Percentiles rank a stretch among this genome's conserved stretches.
Evolutionary conservation across 2,113 vertebrate species (phyloP).

Genomic region (Brachionichthys hirsutus): DNA sequence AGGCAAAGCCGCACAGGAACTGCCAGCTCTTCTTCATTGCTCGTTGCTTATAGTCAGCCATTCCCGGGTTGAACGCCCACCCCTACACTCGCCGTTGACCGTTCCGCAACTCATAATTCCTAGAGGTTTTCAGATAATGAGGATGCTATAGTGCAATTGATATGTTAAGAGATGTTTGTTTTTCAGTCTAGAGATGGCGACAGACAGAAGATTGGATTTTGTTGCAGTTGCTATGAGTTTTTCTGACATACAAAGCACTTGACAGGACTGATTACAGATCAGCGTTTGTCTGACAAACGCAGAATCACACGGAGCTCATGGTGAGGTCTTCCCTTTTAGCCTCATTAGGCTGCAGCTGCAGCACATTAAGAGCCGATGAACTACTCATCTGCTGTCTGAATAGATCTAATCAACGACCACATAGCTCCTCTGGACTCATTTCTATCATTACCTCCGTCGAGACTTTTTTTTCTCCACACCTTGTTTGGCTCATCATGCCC

Average conservation of each 20-base stretch:
- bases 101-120: slow-evolving; percentile 59
- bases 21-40: slow-evolving; percentile 41
- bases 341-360: slow-evolving; percentile 78
- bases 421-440: slow-evolving; percentile 57
- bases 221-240: neutral
- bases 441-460: slow-evolving; percentile 47
- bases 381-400: slow-evolving; percentile 72
- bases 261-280: slow-evolving; percentile 13
- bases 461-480: slow-evolving; percentile 47
- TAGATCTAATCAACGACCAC: slow-evolving; percentile 69
- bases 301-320: too few species aligned
- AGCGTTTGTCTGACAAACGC: slow-evolving; percentile 46
- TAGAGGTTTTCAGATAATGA: slow-evolving; percentile 67
- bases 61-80: slow-evolving; percentile 37
- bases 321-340: slow-evolving; percentile 49
- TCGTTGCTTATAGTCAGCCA: slow-evolving; percentile 35
- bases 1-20: slow-evolving; percentile 59
- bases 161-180: slow-evolving; percentile 39
- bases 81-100: slow-evolving; percentile 30
- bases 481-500: slow-evolving; percentile 51
- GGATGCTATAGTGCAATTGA: slow-evolving; percentile 27
- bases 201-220: slow-evolving; percentile 1
- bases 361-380: slow-evolving; percentile 75
- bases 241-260: slow-evolving; percentile 4
- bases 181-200: neutral